Conservation (phyloP, 2,113 vertebrate genomes). For the Cochlearius cochlearius region DNA sequence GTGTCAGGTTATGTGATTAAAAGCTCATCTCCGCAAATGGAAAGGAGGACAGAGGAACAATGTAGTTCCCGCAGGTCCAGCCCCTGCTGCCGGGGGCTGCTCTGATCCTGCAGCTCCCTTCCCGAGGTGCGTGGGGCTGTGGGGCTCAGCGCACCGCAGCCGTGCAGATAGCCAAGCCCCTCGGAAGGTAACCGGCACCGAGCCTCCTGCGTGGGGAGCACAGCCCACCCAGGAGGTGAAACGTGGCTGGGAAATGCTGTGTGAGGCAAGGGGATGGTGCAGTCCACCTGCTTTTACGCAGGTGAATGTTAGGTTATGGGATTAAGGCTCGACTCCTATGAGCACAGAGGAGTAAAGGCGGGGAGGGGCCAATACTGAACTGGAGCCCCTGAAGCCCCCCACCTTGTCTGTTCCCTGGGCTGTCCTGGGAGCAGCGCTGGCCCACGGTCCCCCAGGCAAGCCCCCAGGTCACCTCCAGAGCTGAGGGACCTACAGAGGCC, state of each 20-base stretch:
- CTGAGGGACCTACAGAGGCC: neutral
- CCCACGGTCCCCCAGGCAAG: neutral
- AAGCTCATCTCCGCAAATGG: neutral
- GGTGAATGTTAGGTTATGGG: neutral
- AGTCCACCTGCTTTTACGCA: fast-evolving
- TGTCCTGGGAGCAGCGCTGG: neutral
- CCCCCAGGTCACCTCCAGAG: neutral
- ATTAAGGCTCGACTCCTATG: neutral
- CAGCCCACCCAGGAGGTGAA: neutral
- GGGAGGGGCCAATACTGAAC: fast-evolving
- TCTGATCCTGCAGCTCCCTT: neutral
- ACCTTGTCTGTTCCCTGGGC: neutral
- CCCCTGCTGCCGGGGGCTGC: neutral
- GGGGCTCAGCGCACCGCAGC: neutral
- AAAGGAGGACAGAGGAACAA: neutral
- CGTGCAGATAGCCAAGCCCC: fast-evolving
- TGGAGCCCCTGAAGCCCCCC: fast-evolving
- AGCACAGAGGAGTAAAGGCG: neutral
- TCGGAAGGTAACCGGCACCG: fast-evolving
- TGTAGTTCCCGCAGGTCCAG: neutral
- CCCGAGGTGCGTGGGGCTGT: fast-evolving
- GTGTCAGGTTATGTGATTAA: neutral
- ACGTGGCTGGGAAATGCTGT: fast-evolving
- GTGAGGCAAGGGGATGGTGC: fast-evolving
- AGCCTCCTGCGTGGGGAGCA: fast-evolving